These are phyloP conservation scores for Bibio marci DNA, from an alignment of 2,888 invertebrate species.

Conservation along the genomic window DNA sequence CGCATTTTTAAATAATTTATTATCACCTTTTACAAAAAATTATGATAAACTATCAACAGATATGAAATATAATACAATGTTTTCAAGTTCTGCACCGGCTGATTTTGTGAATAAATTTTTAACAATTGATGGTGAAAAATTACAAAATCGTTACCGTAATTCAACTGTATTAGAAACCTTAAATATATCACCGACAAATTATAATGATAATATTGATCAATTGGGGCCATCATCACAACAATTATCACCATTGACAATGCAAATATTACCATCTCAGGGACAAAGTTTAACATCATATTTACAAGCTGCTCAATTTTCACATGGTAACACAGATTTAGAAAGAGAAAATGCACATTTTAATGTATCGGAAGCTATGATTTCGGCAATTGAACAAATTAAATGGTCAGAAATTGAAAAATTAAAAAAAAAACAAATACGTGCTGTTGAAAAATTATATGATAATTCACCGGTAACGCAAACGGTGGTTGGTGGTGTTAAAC, in stretches of 20 bases:
- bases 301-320: slow-evolving; percentile 50
- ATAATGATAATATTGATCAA: slow-evolving; percentile 20
- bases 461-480: too few species aligned
- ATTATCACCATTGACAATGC: slow-evolving; percentile 27
- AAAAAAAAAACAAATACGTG: slow-evolving; percentile 14
- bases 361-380: slow-evolving; percentile 67
- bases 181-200: slow-evolving; percentile 17
- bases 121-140: slow-evolving; percentile 22
- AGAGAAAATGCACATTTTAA: slow-evolving; percentile 76
- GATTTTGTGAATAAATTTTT: slow-evolving; percentile 21
- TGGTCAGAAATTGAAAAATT: slow-evolving; percentile 32
- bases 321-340: slow-evolving; percentile 58
- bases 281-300: slow-evolving; percentile 58
- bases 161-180: not conserved
- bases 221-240: slow-evolving; percentile 8
- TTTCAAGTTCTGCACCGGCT: slow-evolving; percentile 8
- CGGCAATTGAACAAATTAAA: slow-evolving; percentile 60
- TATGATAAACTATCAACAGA: too few species aligned
- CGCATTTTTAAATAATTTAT: too few species aligned
- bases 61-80: too few species aligned
- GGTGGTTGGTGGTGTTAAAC: too few species aligned
- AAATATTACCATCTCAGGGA: slow-evolving; percentile 41
- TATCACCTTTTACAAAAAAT: too few species aligned
- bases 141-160: slow-evolving; percentile 12
- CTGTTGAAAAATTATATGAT: too few species aligned